Base-by-base conservation (phyloP, 2,113 vertebrate species). In the Datnioides undecimradiatus region DNA sequence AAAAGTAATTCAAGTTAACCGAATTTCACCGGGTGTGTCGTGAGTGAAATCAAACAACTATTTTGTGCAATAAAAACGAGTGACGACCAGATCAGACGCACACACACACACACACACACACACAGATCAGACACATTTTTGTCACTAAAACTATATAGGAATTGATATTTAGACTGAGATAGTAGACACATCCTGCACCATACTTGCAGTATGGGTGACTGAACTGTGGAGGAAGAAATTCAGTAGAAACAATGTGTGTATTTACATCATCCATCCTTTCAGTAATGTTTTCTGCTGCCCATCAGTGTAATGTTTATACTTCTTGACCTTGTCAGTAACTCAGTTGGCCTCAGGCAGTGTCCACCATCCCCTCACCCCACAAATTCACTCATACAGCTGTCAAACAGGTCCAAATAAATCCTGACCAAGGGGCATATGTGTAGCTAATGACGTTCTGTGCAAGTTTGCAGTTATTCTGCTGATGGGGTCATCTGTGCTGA, bases 1-100 rank as follows among this genome's bases (percentile, higher is more conserved):
- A 34, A 68, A 79, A 76, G 51, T 40, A 59, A 65, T 75, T 54
- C 23, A 14, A 65, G 16, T 63, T 33, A 71, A 63, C n/a, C 60
- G 36, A 6, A 34, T 65, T 43, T 76, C 25, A 66, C 14, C 14
- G 29, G 5, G 21, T 49, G 51, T 66, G 58, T 33, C 65, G 57
- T 27, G 40, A 23, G 36, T 59, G 25, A 49, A 71, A 33, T 52
- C 0, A 73, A 36, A 31, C 14, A 25, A 41, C 51, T 66, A 48
- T 43, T 64, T 34, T 68, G 36, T 5, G 29, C 51, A 21, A 58
- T 33, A 48, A 17, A 58, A 17, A 29, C 14, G n/a, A 45, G 25
- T 10, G 45, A 19, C 4, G 17, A 21, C 19, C 41, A 19, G 19
- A 21, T 6, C 3, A 9, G 43, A 49, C n/a, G n/a, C n/a, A n/a